Evolutionary conservation across 1,140 invertebrate species (phyloP).

Genomic region (Pseudoatta argentina): DNA sequence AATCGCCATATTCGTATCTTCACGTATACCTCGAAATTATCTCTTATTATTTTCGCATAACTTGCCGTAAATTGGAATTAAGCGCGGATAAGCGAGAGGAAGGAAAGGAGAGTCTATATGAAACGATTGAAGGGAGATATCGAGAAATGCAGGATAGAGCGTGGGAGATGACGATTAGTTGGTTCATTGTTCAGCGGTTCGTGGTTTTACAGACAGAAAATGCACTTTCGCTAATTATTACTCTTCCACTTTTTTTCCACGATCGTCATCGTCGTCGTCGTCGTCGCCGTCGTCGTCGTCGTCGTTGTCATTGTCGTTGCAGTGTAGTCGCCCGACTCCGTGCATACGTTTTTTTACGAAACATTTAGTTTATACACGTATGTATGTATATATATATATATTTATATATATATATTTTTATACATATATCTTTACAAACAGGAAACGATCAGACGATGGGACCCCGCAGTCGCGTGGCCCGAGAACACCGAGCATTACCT

Average conservation of each 20-base stretch:
- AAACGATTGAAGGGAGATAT: background rate
- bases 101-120: background rate
- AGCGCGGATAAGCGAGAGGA: background rate
- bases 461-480: conserved; percentile 64
- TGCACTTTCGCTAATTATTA: conserved; percentile 50
- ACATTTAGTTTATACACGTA: conserved; percentile 68
- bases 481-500: conserved; percentile 69
- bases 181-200: conserved; percentile 43
- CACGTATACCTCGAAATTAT: background rate
- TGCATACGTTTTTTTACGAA: conserved; percentile 55
- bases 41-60: background rate
- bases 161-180: conserved; percentile 22
- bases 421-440: conserved; percentile 80
- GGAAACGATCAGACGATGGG: conserved; percentile 82
- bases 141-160: background rate
- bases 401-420: conserved; percentile 13
- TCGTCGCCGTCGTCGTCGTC: background rate
- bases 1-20: background rate
- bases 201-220: conserved; percentile 63
- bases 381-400: conserved; percentile 69
- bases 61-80: conserved; percentile 10
- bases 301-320: conserved; percentile 2
- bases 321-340: conserved; percentile 28
- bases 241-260: conserved; percentile 14
- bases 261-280: background rate